Conservation (phyloP, 1,140 invertebrate genomes). For the Dinothrombium tinctorium region DNA sequence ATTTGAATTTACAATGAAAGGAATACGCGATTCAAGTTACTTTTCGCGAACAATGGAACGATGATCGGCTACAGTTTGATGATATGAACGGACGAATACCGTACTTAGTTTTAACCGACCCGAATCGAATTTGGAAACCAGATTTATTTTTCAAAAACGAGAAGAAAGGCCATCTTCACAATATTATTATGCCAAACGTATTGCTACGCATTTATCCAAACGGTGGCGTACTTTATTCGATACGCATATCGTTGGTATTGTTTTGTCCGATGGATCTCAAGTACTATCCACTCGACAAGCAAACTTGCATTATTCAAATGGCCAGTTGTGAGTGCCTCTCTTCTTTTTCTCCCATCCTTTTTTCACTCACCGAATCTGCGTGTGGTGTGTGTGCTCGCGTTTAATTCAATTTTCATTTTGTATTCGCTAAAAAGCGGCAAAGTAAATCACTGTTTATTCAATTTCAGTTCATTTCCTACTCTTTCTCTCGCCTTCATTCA, state of each 20-base stretch:
- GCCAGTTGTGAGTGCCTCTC: slow-evolving; percentile 76
- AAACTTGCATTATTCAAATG: slow-evolving; percentile 74
- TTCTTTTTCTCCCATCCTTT: too few species aligned
- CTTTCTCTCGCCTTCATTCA: too few species aligned
- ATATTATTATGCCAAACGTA: slow-evolving; percentile 7
- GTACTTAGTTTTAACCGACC: slow-evolving; percentile 4
- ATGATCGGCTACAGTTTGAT: slow-evolving; percentile 7
- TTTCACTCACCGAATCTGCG: too few species aligned
- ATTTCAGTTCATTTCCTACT: too few species aligned
- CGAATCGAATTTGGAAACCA: slow-evolving; percentile 9
- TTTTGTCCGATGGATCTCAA: slow-evolving; percentile 90
- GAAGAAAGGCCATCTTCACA: slow-evolving; percentile 8
- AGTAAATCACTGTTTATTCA: too few species aligned
- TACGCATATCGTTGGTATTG: slow-evolving; percentile 21
- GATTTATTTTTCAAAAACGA: slow-evolving; percentile 13
- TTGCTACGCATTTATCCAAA: slow-evolving; percentile 4
- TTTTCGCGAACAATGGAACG: slow-evolving; percentile 10
- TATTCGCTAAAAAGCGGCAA: too few species aligned
- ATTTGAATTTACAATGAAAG: too few species aligned
- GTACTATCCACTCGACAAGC: slow-evolving; percentile 75
- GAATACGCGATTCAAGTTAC: slow-evolving; percentile 9
- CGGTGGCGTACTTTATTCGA: slow-evolving; percentile 8
- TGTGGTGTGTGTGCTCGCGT: too few species aligned
- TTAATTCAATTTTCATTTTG: too few species aligned
- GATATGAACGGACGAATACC: slow-evolving; percentile 2